phyloP scores from a whole-genome alignment of 2,113 vertebrate genomes.

The human region GRCh38 chr15:57658001-57658500 shows the following conservation, averaged over 20 bases:
- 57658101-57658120: conserved; percentile 43
- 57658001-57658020: neutral
- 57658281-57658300: neutral
- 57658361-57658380: neutral
- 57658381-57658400: neutral
- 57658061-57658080: neutral
- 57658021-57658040: conserved; percentile 17
- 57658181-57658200: neutral
- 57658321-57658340: neutral
- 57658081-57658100: conserved; percentile 29
- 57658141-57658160: neutral
- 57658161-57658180: neutral
- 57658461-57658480: neutral
- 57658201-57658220: neutral
- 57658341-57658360: neutral
- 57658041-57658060: neutral
- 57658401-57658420: neutral
- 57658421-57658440: neutral
- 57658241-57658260: conserved; percentile 5
- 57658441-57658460: neutral
- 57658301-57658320: neutral
- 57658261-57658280: neutral
- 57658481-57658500: neutral
- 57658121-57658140: neutral
- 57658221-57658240: neutral